Percentiles rank a stretch among this genome's conserved stretches.
Evolutionary conservation across 2,888 invertebrate species (phyloP).

Genomic region (Tipula lateralis): DNA sequence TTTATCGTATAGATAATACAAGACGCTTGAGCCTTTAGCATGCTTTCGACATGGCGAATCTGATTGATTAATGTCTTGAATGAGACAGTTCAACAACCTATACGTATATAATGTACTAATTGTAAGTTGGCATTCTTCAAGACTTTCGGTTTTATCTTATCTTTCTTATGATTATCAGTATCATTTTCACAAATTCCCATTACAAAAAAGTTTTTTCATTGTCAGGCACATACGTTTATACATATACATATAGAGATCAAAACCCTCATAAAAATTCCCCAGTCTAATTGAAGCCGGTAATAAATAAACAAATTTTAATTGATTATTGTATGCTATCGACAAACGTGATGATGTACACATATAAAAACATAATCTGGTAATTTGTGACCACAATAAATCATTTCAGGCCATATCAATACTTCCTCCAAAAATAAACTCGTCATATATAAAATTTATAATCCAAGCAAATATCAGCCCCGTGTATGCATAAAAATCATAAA

Average conservation of each 20-base stretch:
- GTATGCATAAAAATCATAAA: not conserved
- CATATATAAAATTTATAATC: not conserved
- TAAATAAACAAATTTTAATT: not conserved
- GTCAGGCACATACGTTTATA: not conserved
- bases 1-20: too few species aligned
- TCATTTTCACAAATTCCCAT: too few species aligned
- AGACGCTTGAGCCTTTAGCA: too few species aligned
- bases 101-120: too few species aligned
- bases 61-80: too few species aligned
- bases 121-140: too few species aligned
- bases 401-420: not conserved
- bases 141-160: too few species aligned
- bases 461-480: not conserved
- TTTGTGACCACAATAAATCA: not conserved
- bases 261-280: not conserved
- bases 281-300: not conserved
- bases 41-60: too few species aligned
- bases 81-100: too few species aligned
- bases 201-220: not conserved
- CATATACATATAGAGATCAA: not conserved
- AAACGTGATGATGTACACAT: not conserved
- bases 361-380: not conserved
- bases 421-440: not conserved
- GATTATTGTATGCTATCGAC: not conserved
- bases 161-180: not conserved